Percentiles rank a stretch among this genome's conserved stretches.
These are phyloP conservation scores for Hypocryptadius cinnamomeus DNA, from an alignment of 2,113 vertebrate species.

Conservation along the genomic window DNA sequence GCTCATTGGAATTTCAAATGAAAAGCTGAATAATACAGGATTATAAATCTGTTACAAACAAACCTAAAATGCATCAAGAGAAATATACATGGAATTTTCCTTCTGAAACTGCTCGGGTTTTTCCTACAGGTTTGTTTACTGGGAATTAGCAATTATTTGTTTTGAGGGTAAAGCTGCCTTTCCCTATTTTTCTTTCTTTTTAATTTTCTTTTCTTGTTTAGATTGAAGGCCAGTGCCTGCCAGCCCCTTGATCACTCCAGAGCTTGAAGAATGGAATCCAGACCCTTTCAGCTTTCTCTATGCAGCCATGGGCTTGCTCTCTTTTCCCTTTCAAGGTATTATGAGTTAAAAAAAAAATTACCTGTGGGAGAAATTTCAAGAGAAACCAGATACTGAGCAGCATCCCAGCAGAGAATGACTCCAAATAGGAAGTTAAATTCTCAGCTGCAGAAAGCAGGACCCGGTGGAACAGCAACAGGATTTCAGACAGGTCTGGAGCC, in stretches of 20 bases:
- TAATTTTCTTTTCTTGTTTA: not conserved
- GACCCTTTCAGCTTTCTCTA: not conserved
- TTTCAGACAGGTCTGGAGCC: not conserved
- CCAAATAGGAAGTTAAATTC: not conserved
- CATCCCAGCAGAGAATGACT: not conserved
- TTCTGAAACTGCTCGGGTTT: conserved; percentile 8
- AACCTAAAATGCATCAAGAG: conserved; percentile 57
- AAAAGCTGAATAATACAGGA: conserved; percentile 66
- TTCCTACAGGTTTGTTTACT: conserved; percentile 27
- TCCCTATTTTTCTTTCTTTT: not conserved
- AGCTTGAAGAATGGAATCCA: not conserved
- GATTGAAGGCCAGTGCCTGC: not conserved
- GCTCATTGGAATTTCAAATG: conserved; percentile 74
- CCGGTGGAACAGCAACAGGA: not conserved
- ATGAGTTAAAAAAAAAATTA: not conserved
- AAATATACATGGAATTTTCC: conserved; percentile 68
- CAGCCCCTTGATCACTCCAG: not conserved
- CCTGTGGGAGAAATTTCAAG: not conserved
- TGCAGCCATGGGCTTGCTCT: not conserved
- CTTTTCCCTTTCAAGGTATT: not conserved
- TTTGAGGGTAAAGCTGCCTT: not conserved
- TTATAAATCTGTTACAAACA: conserved; percentile 70
- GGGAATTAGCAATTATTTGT: conserved; percentile 26
- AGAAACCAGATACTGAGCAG: not conserved
- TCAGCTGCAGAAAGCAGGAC: not conserved